phyloP scores from a whole-genome alignment of 2,888 invertebrate genomes.

The Drosophila ezoana region DNA sequence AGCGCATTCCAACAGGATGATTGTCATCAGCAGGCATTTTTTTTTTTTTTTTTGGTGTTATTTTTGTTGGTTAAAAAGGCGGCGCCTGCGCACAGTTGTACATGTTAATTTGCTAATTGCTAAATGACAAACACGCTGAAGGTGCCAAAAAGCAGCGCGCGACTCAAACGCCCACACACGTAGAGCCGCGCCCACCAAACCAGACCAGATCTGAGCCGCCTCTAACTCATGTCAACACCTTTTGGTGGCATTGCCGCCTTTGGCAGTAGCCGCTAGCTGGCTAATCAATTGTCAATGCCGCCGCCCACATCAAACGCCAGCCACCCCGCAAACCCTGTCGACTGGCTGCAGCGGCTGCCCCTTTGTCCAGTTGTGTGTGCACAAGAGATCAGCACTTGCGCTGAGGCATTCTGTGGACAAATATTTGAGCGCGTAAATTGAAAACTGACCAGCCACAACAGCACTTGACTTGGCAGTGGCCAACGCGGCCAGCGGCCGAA shows the following conservation, averaged over 20 bases:
- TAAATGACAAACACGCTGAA: slow-evolving; percentile 57
- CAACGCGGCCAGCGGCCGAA: slow-evolving; percentile 16
- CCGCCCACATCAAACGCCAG: slow-evolving; percentile 78
- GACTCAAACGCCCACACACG: slow-evolving; percentile 60
- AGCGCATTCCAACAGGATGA: slow-evolving; percentile 39
- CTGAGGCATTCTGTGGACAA: slow-evolving; percentile 77
- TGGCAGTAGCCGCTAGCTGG: slow-evolving; percentile 54
- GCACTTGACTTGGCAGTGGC: slow-evolving; percentile 68
- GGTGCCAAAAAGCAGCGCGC: slow-evolving; percentile 61
- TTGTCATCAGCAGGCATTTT: slow-evolving; percentile 3
- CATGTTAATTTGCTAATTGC: slow-evolving; percentile 78
- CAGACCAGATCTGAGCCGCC: slow-evolving; percentile 20
- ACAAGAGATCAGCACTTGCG: slow-evolving; percentile 78
- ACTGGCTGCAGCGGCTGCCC: slow-evolving; percentile 2
- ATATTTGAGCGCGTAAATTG: slow-evolving; percentile 78
- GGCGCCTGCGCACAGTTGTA: slow-evolving; percentile 48
- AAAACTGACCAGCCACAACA: slow-evolving; percentile 82
- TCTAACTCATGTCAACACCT: slow-evolving; percentile 65
- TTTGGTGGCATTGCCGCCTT: slow-evolving; percentile 48
- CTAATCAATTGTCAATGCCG: slow-evolving; percentile 79
- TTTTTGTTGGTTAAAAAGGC: slow-evolving; percentile 10
- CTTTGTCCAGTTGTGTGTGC: slow-evolving; percentile 61
- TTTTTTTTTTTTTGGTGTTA: neutral
- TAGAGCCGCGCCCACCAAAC: slow-evolving; percentile 28
- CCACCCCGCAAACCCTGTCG: slow-evolving; percentile 14